These are phyloP conservation scores for Thunnus thynnus DNA, from an alignment of 2,113 vertebrate species.

Conservation along the genomic window DNA sequence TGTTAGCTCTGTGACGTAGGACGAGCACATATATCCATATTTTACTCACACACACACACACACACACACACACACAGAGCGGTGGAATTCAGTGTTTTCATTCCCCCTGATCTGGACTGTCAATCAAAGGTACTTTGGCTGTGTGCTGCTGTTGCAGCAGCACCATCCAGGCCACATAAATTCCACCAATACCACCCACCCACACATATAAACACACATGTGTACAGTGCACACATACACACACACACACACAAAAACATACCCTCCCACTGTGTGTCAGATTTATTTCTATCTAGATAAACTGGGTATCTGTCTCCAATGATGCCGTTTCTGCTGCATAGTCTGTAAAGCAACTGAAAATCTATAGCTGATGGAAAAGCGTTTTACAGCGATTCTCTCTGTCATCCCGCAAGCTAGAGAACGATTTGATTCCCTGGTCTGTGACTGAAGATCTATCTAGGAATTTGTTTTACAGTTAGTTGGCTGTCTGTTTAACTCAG, in stretches of 20 bases:
- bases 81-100: constrained; percentile 72
- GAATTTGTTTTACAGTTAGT: constrained; percentile 44
- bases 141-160: constrained; percentile 50
- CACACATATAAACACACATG: constrained; percentile 22
- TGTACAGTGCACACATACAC: constrained; percentile 12
- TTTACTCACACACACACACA: constrained; percentile 8
- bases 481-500: constrained; percentile 22
- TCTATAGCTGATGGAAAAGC: constrained; percentile 71
- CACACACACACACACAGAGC: neutral
- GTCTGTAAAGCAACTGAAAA: constrained; percentile 56
- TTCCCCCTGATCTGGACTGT: constrained; percentile 56
- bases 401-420: constrained; percentile 23
- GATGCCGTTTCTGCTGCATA: constrained; percentile 61
- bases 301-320: constrained; percentile 59
- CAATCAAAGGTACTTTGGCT: constrained; percentile 66
- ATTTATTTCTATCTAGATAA: constrained; percentile 62
- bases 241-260: neutral
- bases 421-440: constrained; percentile 17
- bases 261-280: constrained; percentile 27
- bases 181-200: constrained; percentile 63
- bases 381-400: constrained; percentile 37
- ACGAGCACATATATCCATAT: constrained; percentile 2
- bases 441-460: constrained; percentile 30
- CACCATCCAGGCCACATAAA: constrained; percentile 57
- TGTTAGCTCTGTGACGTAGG: constrained; percentile 30